These are phyloP conservation scores for Eupithecia dodoneata DNA, from an alignment of 2,888 invertebrate species.

Conservation along the genomic window DNA sequence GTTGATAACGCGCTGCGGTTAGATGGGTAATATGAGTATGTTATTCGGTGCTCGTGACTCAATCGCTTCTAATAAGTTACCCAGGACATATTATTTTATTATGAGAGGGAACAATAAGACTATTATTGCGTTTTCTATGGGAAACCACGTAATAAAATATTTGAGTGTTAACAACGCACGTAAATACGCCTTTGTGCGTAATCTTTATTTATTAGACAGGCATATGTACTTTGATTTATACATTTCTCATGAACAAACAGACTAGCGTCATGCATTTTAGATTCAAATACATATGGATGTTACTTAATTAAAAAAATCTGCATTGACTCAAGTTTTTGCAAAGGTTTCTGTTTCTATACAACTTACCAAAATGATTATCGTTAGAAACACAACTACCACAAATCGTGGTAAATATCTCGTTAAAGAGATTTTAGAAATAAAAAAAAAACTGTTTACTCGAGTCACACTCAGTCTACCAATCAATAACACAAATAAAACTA, in stretches of 20 bases:
- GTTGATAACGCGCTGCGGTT: background rate
- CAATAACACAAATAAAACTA: too few species aligned
- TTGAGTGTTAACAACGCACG: background rate
- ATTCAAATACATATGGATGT: background rate
- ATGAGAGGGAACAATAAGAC: background rate
- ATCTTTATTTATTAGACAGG: background rate
- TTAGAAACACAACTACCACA: background rate
- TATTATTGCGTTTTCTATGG: conserved; percentile 1
- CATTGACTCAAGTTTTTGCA: background rate
- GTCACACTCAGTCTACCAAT: too few species aligned
- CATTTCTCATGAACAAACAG: background rate
- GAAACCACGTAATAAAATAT: background rate
- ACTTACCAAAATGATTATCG: background rate
- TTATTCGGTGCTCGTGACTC: background rate
- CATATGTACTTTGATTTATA: background rate
- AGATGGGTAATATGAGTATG: conserved; percentile 5
- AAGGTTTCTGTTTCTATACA: background rate
- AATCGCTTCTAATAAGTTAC: background rate
- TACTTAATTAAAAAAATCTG: background rate
- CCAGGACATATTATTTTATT: conserved; percentile 2
- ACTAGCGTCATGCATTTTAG: background rate
- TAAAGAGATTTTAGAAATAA: background rate
- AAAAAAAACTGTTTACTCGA: too few species aligned
- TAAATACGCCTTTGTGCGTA: too few species aligned
- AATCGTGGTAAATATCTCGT: background rate